These are phyloP conservation scores for Agapornis canus DNA, from an alignment of 2,797 vertebrate genomes.

Conservation along the genomic window DNA sequence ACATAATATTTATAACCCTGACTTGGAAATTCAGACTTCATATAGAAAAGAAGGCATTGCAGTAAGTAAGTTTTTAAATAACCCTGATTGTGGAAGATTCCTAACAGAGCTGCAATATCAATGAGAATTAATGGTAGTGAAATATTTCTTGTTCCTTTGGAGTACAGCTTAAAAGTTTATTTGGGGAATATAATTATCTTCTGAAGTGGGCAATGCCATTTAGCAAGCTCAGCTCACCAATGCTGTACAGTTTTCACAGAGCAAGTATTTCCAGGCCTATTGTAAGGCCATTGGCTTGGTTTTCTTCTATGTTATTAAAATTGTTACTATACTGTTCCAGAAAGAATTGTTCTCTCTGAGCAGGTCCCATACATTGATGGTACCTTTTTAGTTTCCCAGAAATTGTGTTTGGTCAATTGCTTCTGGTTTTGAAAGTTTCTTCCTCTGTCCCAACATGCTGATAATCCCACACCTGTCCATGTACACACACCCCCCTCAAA, in stretches of 20 bases:
- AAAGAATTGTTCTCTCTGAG: neutral
- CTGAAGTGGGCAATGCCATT: neutral
- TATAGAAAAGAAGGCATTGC: neutral
- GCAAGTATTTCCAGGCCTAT: neutral
- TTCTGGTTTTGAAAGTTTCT: neutral
- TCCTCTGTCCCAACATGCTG: accelerated
- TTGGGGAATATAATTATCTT: neutral
- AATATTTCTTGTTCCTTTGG: neutral
- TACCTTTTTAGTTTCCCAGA: neutral
- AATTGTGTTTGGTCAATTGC: too few relatives aligned
- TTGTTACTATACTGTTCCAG: neutral
- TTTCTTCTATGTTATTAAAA: neutral
- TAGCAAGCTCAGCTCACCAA: neutral
- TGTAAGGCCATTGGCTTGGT: neutral
- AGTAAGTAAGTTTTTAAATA: neutral
- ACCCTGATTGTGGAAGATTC: neutral
- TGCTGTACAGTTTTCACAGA: neutral
- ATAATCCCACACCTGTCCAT: accelerated
- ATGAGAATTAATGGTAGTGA: neutral
- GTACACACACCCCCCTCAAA: neutral
- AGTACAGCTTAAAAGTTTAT: neutral
- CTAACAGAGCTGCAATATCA: neutral
- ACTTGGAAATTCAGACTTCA: neutral
- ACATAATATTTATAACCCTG: neutral
- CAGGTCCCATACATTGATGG: accelerated